Evolutionary conservation across 2,797 vertebrate genomes (phyloP).

Genomic region (Astyanax mexicanus): DNA sequence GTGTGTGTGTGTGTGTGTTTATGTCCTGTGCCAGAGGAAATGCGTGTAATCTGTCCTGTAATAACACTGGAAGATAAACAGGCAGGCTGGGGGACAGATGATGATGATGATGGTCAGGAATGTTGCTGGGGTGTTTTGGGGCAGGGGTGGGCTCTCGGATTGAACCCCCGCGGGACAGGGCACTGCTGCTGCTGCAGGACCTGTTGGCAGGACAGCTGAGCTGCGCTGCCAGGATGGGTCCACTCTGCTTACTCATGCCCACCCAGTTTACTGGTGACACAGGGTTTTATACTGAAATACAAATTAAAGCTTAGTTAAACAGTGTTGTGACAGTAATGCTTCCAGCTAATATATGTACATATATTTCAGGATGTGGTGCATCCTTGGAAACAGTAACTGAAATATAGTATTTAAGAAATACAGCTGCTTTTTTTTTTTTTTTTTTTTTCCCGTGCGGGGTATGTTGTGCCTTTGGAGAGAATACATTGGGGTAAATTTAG

Average conservation of each 20-base stretch:
- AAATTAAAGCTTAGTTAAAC: too few species aligned
- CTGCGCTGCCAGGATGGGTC: neutral
- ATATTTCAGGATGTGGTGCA: too few species aligned
- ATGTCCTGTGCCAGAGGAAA: constrained; percentile 27
- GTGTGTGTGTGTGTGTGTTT: constrained; percentile 22
- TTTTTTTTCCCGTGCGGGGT: too few species aligned
- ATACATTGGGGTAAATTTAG: too few species aligned
- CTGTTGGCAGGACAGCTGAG: neutral
- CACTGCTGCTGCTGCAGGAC: neutral
- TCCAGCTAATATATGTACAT: too few species aligned
- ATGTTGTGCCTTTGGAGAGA: too few species aligned
- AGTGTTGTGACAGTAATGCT: too few species aligned
- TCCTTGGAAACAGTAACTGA: too few species aligned
- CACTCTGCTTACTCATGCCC: neutral
- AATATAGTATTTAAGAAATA: too few species aligned
- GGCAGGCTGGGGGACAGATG: constrained; percentile 5
- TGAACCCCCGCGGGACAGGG: constrained; percentile 6
- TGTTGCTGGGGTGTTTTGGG: neutral
- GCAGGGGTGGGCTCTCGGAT: neutral
- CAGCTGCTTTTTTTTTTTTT: too few species aligned
- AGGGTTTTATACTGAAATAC: too few species aligned
- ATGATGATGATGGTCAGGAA: neutral
- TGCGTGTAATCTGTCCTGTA: constrained; percentile 40
- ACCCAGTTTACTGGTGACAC: neutral
- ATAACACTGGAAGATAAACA: constrained; percentile 62